These are phyloP conservation scores for Aselliscus stoliczkanus DNA, from an alignment of 2,797 vertebrate species.

Conservation along the genomic window DNA sequence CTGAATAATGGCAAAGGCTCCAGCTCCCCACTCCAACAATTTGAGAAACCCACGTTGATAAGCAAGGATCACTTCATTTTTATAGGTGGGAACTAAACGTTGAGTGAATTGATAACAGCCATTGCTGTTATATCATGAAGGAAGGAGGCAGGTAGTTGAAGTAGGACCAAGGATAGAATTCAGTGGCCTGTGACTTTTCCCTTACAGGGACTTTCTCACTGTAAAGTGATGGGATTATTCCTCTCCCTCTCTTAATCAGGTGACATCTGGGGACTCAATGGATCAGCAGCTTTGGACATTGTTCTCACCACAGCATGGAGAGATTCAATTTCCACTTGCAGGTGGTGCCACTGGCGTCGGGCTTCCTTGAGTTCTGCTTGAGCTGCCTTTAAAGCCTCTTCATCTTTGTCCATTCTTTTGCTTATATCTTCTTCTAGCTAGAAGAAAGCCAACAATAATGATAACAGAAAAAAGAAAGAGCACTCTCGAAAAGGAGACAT, in stretches of 20 bases:
- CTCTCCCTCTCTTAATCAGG: neutral
- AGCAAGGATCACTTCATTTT: neutral
- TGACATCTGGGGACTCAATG: neutral
- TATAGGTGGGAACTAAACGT: neutral
- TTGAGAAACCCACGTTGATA: neutral
- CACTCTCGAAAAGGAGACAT: neutral
- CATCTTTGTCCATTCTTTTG: constrained; percentile 89
- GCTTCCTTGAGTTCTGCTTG: constrained; percentile 91
- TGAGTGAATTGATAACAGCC: neutral
- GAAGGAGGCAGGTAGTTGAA: neutral
- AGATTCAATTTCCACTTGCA: constrained; percentile 94
- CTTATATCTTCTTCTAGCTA: constrained; percentile 85
- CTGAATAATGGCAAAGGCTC: neutral
- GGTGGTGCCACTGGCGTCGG: constrained; percentile 90
- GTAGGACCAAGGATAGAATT: neutral
- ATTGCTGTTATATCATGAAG: neutral
- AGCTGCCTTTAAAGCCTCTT: constrained; percentile 88
- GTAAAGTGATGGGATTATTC: neutral
- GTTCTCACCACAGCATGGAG: constrained; percentile 91
- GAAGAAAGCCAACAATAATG: constrained; percentile 9
- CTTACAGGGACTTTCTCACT: neutral
- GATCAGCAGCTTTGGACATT: neutral
- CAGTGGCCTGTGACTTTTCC: neutral
- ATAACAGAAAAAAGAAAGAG: neutral
- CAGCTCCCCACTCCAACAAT: neutral